Conservation (phyloP, 2,797 vertebrate genomes). For the Crocidura indochinensis region DNA sequence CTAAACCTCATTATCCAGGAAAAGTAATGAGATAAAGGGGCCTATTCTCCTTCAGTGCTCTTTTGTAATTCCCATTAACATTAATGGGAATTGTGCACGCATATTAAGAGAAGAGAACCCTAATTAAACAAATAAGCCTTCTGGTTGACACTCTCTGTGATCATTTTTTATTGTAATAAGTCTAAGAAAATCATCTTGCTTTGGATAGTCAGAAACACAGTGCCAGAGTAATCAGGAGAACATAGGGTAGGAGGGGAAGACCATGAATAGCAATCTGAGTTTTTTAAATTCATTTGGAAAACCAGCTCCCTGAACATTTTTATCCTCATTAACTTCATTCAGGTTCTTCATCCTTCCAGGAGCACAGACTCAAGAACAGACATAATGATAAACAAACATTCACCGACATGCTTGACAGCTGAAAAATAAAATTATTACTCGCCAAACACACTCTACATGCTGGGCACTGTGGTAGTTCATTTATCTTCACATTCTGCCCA, state of each 20-base stretch:
- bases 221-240: slow-evolving; percentile 79
- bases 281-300: slow-evolving; percentile 81
- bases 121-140: slow-evolving; percentile 91
- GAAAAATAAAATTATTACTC: slow-evolving; percentile 78
- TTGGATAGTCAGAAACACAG: slow-evolving; percentile 81
- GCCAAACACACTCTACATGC: slow-evolving; percentile 60
- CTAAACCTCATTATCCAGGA: slow-evolving; percentile 90
- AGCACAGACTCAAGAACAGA: slow-evolving; percentile 71
- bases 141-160: slow-evolving; percentile 85
- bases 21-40: slow-evolving; percentile 88
- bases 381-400: slow-evolving; percentile 82
- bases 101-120: slow-evolving; percentile 89
- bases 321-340: slow-evolving; percentile 76
- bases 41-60: slow-evolving; percentile 87
- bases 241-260: slow-evolving; percentile 67
- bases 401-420: slow-evolving; percentile 77
- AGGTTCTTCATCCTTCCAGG: slow-evolving; percentile 39
- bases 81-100: slow-evolving; percentile 89
- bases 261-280: slow-evolving; percentile 61
- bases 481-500: slow-evolving; percentile 25
- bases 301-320: slow-evolving; percentile 65
- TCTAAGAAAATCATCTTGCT: slow-evolving; percentile 86
- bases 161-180: slow-evolving; percentile 82
- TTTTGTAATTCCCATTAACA: slow-evolving; percentile 87
- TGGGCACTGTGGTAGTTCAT: slow-evolving; percentile 8